A percentile compares a stretch with the other conserved stretches of the same genome.
Evolutionary conservation across 1,140 invertebrate species (phyloP).

Genomic region (Drosophila pallidifrons): DNA sequence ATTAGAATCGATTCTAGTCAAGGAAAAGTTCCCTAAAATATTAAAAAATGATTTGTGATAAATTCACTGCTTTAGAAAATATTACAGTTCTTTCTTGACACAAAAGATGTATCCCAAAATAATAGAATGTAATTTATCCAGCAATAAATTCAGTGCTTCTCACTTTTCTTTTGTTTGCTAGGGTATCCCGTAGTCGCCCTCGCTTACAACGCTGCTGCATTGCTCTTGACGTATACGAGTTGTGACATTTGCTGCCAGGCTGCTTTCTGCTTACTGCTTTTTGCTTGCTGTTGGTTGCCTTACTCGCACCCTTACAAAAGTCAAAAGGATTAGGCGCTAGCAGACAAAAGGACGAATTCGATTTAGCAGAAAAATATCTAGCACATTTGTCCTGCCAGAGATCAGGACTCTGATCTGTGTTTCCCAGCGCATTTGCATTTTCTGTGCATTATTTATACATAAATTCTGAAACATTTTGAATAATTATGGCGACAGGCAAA

Average conservation of each 20-base stretch:
- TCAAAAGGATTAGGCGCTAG: constrained; percentile 74
- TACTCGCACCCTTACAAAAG: constrained; percentile 73
- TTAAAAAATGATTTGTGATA: too few species aligned
- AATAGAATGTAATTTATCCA: too few species aligned
- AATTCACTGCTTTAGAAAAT: too few species aligned
- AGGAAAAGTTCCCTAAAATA: too few species aligned
- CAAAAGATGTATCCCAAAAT: too few species aligned
- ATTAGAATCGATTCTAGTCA: too few species aligned
- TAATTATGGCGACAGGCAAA: constrained; percentile 59
- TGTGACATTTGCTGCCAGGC: constrained; percentile 61
- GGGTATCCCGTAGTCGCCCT: constrained; percentile 15
- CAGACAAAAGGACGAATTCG: constrained; percentile 65
- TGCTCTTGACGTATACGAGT: constrained; percentile 65
- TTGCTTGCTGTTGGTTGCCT: constrained; percentile 9
- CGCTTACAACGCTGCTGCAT: neutral
- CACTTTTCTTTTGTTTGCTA: neutral
- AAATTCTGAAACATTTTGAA: constrained; percentile 69
- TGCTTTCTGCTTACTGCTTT: neutral
- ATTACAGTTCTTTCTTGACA: too few species aligned
- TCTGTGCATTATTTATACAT: constrained; percentile 70
- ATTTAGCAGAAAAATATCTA: constrained; percentile 81
- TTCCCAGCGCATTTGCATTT: constrained; percentile 78
- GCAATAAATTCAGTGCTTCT: neutral
- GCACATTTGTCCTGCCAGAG: constrained; percentile 56
- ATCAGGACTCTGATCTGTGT: neutral